Evolutionary conservation across 2,797 vertebrate genomes (phyloP).

Genomic region (Echeneis naucrates): DNA sequence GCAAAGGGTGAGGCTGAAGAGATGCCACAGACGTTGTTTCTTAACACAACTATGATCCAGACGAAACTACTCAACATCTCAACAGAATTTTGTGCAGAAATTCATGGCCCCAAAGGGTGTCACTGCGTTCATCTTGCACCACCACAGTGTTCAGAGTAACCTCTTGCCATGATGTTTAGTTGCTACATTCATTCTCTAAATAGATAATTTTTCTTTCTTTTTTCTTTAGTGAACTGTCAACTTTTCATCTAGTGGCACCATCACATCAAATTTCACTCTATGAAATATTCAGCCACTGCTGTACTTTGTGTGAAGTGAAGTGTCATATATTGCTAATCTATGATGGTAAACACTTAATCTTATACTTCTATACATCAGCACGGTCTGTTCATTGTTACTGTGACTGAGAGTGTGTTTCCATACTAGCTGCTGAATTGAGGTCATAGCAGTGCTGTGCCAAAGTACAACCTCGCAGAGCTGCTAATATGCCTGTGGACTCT

Average conservation of each 20-base stretch:
- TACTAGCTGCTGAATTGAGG: neutral
- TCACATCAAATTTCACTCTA: neutral
- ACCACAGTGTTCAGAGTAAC: neutral
- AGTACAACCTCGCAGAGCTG: neutral
- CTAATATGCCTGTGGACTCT: neutral
- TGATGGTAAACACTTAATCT: neutral
- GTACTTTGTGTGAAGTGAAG: neutral
- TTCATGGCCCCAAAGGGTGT: neutral
- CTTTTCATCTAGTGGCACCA: neutral
- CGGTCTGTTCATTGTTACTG: neutral
- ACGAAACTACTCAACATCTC: neutral
- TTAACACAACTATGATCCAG: neutral
- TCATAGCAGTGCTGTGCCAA: neutral
- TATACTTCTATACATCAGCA: neutral
- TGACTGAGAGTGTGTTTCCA: neutral
- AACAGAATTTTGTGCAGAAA: neutral
- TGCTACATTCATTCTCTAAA: neutral
- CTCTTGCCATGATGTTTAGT: neutral
- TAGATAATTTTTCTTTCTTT: neutral
- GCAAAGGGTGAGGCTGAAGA: neutral
- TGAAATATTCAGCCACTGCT: neutral
- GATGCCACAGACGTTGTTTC: neutral
- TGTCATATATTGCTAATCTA: neutral
- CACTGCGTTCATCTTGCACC: neutral
- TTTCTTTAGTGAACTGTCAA: neutral